Evolutionary conservation across 2,888 invertebrate species (phyloP), one percentile per base, ranked within the genome.

Genomic region (Spatulosminthurus flaviceps): DNA sequence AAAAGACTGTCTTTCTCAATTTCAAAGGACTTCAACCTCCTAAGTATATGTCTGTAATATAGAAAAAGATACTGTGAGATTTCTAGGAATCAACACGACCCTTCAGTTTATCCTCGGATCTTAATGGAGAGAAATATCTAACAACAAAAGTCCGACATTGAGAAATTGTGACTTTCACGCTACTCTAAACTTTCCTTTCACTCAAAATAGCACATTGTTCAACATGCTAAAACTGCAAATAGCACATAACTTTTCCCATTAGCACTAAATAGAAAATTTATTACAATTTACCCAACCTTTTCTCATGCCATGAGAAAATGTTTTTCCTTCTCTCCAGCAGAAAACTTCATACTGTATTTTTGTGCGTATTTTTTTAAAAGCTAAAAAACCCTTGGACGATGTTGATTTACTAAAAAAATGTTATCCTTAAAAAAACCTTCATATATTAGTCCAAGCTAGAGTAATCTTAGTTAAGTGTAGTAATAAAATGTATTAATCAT

Each of bases 121-220:
- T 70, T 81, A 81, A 80, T 80, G 80, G 80, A 79, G 66, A 81
- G 80, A 81, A 80, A 80, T 80, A 78, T 60, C 78, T 67, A 75
- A 79, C 69, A 16, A 4, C 19, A 16, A 41, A 28, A 74, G 67
- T 73, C 29, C 42, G 81, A 81, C 81, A 74, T 80, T 80, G 81
- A 81, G 74, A 79, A 80, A 80, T 78, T 80, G n/a, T n/a, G 78
- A 78, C 81, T 80, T 81, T 78, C 69, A 72, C 78, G 74, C 67
- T 77, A 69, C 74, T 67, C 73, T 74, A 71, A 81, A 77, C 77
- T 75, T 70, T 61, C 67, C 34, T 9, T 34, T 9, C 5, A 9
- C 34, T 34, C 34, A 34, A 34, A n/a, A n/a, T n/a, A n/a, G n/a
- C n/a, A n/a, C n/a, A n/a, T n/a, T n/a, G n/a, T n/a, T n/a, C n/a